Evolutionary conservation across 2,797 vertebrate genomes (phyloP), one percentile per base, ranked within the genome.

Genomic region (Cetoscarus ocellatus): DNA sequence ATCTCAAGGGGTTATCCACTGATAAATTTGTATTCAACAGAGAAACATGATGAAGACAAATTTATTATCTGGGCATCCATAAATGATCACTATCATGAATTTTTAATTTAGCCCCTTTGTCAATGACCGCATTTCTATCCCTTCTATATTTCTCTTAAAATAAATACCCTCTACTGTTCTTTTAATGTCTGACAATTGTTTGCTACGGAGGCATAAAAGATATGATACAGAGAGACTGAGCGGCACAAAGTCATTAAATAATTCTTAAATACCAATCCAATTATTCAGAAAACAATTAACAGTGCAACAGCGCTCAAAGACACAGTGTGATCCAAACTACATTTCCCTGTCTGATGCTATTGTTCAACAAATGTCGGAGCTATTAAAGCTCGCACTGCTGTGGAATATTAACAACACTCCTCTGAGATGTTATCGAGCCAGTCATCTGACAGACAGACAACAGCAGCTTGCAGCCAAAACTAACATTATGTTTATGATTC

Each of bases 351-450:
- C 62, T 81, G 73, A 80, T 73, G 70, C 39, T 84, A 71, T 84
- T 83, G 67, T 86, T 72, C 64, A 75, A 80, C 75, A 81, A 85
- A 80, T 77, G 72, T 38, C 0, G 35, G 50, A 54, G 75, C 70
- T 77, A 68, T 83, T 81, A 80, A 83, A 84, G 66, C 62, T 64
- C 75, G 48, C 73, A 75, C 54, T 61, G 70, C 59, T 70, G 82
- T 67, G 82, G 72, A 77, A 80, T 84, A 84, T 82, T 80, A 83
- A 79, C 65, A 38, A 34, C 43, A 27, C 50, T 84, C 79, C 74
- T 80, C 70, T 55, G 84, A 87, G 83, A 78, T 83, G 61, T 73
- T 70, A 77, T 40, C 60, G 48, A 76, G 81, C 70, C 73, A 77
- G 63, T 52, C 62, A 58, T 58, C 69, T 84, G 67, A 70, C 74